Percentiles rank a stretch among this genome's conserved stretches.
Evolutionary conservation across 2,797 vertebrate genomes (phyloP).

Genomic region (Acridotheres tristis): DNA sequence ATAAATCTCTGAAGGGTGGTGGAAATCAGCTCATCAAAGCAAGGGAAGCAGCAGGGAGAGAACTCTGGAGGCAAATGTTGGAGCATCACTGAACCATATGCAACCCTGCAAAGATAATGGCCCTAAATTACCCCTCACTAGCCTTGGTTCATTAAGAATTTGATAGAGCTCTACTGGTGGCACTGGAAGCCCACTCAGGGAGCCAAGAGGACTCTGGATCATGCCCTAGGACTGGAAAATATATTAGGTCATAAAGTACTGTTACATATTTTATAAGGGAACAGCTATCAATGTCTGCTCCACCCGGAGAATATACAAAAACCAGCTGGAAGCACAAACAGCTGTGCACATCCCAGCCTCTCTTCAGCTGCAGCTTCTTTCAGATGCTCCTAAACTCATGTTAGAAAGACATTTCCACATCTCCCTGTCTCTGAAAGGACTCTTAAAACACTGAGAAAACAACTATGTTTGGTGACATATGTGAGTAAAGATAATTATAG

Average conservation of each 20-base stretch:
- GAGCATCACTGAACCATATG: neutral
- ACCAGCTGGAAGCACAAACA: constrained; percentile 34
- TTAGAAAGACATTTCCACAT: neutral
- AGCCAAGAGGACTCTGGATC: constrained; percentile 6
- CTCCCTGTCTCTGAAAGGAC: neutral
- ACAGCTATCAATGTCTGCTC: constrained; percentile 18
- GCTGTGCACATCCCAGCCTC: neutral
- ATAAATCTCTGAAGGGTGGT: neutral
- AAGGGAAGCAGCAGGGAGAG: neutral
- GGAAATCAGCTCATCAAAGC: neutral
- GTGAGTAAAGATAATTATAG: constrained; percentile 25
- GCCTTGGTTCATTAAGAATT: constrained; percentile 20
- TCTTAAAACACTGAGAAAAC: neutral
- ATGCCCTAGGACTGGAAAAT: constrained; percentile 40
- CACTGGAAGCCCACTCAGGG: neutral
- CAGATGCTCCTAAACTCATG: neutral
- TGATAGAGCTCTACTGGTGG: neutral
- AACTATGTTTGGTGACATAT: neutral
- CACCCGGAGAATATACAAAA: neutral
- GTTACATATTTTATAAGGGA: constrained; percentile 60
- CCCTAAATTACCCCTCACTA: constrained; percentile 48
- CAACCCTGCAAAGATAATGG: constrained; percentile 46
- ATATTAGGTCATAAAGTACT: constrained; percentile 37
- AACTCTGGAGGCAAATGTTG: constrained; percentile 8
- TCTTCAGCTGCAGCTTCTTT: constrained; percentile 12